A percentile compares a stretch with the other conserved stretches of the same genome.
Evolutionary conservation across 2,113 vertebrate species (phyloP).

Genomic region (Pimephales promelas): DNA sequence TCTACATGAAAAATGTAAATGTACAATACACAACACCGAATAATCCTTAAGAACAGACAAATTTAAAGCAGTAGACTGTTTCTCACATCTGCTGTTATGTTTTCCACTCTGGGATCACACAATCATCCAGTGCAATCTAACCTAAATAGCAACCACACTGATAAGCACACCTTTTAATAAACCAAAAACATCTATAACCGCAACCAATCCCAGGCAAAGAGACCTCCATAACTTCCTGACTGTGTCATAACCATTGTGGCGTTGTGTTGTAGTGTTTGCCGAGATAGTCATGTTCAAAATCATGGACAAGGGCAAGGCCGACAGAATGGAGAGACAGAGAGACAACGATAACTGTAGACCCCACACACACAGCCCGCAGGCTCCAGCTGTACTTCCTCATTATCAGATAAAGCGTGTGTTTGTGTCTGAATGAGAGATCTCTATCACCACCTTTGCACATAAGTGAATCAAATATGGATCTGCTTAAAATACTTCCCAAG

Average conservation of each 20-base stretch:
- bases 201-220: background rate
- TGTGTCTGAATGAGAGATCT: constrained; percentile 55
- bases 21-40: background rate
- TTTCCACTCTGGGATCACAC: constrained; percentile 4
- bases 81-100: background rate
- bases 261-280: constrained; percentile 55
- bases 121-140: background rate
- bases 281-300: constrained; percentile 46
- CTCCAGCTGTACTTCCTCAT: constrained; percentile 52
- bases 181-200: background rate
- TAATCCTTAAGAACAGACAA: background rate
- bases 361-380: constrained; percentile 56
- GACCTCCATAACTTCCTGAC: constrained; percentile 37
- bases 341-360: constrained; percentile 66
- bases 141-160: background rate
- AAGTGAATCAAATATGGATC: constrained; percentile 52
- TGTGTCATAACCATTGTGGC: constrained; percentile 41
- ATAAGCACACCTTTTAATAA: constrained; percentile 16
- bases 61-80: constrained; percentile 9
- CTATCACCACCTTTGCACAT: constrained; percentile 58
- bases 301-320: constrained; percentile 4
- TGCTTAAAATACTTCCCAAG: constrained; percentile 21
- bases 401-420: constrained; percentile 57
- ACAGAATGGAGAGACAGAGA: constrained; percentile 56
- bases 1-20: too few relatives aligned